Evolutionary conservation across 2,888 invertebrate species (phyloP).

Genomic region (Scaeva pyrastri): DNA sequence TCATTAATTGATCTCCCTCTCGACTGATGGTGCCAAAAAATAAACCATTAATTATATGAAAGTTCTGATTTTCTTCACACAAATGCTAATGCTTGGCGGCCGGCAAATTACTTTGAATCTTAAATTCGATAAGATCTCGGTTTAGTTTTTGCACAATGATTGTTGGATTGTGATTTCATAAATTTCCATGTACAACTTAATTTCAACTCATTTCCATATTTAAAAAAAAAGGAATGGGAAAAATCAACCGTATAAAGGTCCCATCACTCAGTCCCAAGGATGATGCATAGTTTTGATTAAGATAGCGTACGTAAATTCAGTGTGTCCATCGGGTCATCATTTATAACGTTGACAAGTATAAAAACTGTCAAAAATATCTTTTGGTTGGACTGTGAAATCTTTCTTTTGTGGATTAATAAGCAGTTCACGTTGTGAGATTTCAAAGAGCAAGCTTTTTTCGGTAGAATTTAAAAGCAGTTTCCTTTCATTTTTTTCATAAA

Average conservation of each 20-base stretch:
- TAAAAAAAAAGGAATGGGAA: not conserved
- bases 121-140: constrained; percentile 40
- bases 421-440: too few species aligned
- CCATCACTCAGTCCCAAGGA: not conserved
- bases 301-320: not conserved
- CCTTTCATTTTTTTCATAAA: too few species aligned
- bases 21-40: constrained; percentile 4
- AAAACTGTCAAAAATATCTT: too few species aligned
- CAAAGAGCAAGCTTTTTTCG: too few species aligned
- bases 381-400: too few species aligned
- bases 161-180: constrained; percentile 26
- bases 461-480: too few species aligned
- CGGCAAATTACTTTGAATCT: constrained; percentile 55
- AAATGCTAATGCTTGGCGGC: constrained; percentile 25
- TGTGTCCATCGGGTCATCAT: too few species aligned
- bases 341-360: too few species aligned
- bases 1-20: constrained; percentile 5
- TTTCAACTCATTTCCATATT: constrained; percentile 55
- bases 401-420: too few species aligned
- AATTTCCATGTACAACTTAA: constrained; percentile 61
- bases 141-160: constrained; percentile 15
- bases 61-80: constrained; percentile 32
- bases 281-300: not conserved
- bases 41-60: constrained; percentile 55
- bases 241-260: constrained; percentile 32